A percentile compares a stretch with the other conserved stretches of the same genome.
Evolutionary conservation across 2,888 invertebrate genomes (phyloP).

Genomic region (Dasypolia templi): DNA sequence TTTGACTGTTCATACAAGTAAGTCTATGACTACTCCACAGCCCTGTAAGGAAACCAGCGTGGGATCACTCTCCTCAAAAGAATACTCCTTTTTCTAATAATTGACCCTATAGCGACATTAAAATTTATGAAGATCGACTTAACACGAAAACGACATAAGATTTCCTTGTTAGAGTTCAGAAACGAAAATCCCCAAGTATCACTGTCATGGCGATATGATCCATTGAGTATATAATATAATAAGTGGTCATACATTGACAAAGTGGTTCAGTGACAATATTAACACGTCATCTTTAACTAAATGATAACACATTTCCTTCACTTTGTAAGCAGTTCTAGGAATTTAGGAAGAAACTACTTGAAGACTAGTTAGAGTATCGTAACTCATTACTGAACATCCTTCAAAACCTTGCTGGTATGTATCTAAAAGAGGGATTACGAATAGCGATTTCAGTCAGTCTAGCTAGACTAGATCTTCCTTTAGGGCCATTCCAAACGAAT

Average conservation of each 20-base stretch:
- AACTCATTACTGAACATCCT: conserved; percentile 31
- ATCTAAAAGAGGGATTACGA: neutral
- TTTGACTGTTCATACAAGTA: neutral
- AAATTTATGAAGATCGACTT: conserved; percentile 50
- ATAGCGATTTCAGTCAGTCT: neutral
- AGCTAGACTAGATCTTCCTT: neutral
- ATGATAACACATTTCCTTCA: conserved; percentile 60
- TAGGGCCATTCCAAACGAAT: no score
- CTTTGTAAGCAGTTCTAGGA: conserved; percentile 40
- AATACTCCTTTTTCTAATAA: conserved; percentile 3
- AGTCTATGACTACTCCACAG: conserved; percentile 11
- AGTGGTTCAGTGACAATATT: conserved; percentile 38
- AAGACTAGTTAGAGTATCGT: conserved; percentile 14
- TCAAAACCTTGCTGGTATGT: neutral
- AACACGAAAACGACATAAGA: conserved; percentile 31
- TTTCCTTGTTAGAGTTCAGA: conserved; percentile 35
- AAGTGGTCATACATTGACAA: conserved; percentile 26
- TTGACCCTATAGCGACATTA: conserved; percentile 25
- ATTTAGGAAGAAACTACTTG: conserved; percentile 54
- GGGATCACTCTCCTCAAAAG: conserved; percentile 24
- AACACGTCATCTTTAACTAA: conserved; percentile 52
- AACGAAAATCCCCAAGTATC: conserved; percentile 28
- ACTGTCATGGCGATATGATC: conserved; percentile 31
- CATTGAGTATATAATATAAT: conserved; percentile 3
- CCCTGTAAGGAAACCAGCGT: conserved; percentile 28